These are phyloP conservation scores for Clarias batrachus DNA, from an alignment of 2,113 vertebrate species.

Conservation along the genomic window DNA sequence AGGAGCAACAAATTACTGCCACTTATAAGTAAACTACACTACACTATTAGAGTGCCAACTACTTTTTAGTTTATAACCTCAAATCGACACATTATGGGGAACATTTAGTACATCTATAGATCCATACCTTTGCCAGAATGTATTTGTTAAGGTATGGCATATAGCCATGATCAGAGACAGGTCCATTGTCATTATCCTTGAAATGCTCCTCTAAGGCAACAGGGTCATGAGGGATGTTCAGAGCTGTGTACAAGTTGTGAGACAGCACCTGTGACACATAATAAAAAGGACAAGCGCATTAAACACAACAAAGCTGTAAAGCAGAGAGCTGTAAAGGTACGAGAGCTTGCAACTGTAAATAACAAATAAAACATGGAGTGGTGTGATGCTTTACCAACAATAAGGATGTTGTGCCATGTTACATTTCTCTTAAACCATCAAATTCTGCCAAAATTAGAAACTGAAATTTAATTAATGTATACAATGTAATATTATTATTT, in stretches of 20 bases:
- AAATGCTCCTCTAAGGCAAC: conserved; percentile 77
- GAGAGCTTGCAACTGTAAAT: not conserved
- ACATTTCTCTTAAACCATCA: not conserved
- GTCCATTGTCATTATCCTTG: conserved; percentile 77
- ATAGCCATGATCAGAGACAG: conserved; percentile 78
- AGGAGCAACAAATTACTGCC: not conserved
- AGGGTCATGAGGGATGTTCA: conserved; percentile 78
- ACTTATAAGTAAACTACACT: not conserved
- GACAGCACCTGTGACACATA: conserved; percentile 71
- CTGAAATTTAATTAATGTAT: not conserved
- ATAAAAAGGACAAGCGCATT: not conserved
- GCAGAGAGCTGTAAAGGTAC: not conserved
- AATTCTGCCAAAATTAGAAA: not conserved
- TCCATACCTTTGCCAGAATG: conserved; percentile 75
- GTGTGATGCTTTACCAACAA: not conserved
- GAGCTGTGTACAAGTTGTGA: conserved; percentile 78
- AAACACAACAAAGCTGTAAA: not conserved
- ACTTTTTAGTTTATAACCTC: not conserved
- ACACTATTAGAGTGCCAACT: not conserved
- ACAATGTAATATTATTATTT: too few relatives aligned
- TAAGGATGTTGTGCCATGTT: not conserved
- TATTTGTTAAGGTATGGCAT: conserved; percentile 82
- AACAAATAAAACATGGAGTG: not conserved
- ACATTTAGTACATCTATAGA: not conserved
- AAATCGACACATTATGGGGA: not conserved